Conservation (phyloP, 2,888 invertebrate genomes). For the Pammene fasciana region DNA sequence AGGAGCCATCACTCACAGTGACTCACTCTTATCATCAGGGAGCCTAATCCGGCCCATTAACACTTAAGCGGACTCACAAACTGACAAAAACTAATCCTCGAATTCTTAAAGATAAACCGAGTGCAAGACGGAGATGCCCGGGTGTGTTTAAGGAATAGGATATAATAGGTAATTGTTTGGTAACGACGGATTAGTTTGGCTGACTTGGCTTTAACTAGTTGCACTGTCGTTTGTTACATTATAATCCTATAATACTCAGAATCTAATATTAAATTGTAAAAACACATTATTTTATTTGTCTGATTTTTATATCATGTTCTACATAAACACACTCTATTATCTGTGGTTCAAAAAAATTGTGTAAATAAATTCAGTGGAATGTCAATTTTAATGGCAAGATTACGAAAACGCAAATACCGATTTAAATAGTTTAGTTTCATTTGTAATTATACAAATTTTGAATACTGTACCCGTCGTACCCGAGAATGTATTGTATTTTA, state of each 20-base stretch:
- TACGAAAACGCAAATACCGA: too few species aligned
- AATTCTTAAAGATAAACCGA: slow-evolving; percentile 64
- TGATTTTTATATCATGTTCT: too few species aligned
- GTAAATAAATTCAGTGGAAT: too few species aligned
- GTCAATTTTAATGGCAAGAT: too few species aligned
- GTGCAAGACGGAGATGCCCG: slow-evolving; percentile 58
- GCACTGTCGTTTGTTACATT: slow-evolving; percentile 10
- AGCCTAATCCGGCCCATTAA: slow-evolving; percentile 77
- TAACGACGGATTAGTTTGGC: slow-evolving; percentile 16
- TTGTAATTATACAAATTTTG: too few species aligned
- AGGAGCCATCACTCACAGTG: slow-evolving; percentile 72
- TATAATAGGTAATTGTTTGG: slow-evolving; percentile 32
- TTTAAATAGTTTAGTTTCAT: too few species aligned
- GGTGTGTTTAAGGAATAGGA: slow-evolving; percentile 22
- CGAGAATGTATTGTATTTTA: too few species aligned
- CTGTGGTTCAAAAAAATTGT: too few species aligned
- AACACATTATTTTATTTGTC: too few species aligned
- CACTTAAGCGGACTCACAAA: slow-evolving; percentile 81
- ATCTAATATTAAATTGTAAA: too few species aligned
- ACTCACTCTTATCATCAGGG: slow-evolving; percentile 69
- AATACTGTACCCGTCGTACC: too few species aligned
- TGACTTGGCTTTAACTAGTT: slow-evolving; percentile 5
- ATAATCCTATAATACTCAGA: background rate
- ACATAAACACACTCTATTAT: too few species aligned
- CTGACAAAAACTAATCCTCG: slow-evolving; percentile 70